Percentiles rank a stretch among this genome's conserved stretches.
Conservation (phyloP, 2,113 vertebrate species). For the Poecile atricapillus region DNA sequence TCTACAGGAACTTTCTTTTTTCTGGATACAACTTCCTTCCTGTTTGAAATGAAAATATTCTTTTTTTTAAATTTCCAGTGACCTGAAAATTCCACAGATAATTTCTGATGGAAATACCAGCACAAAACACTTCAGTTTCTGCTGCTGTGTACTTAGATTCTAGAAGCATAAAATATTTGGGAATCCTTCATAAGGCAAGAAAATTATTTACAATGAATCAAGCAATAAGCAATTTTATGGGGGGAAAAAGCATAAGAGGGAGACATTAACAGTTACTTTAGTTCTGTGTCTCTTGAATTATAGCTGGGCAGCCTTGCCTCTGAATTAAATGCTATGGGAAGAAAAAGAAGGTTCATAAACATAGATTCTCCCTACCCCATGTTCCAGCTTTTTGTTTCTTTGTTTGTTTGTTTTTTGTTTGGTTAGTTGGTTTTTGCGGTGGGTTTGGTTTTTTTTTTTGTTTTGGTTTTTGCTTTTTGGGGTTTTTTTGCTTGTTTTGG, state of each 20-base stretch:
- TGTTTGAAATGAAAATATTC: background rate
- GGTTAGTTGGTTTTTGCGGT: background rate
- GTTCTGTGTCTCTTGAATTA: background rate
- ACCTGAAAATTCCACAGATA: background rate
- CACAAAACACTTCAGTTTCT: background rate
- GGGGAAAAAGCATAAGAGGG: fast-evolving
- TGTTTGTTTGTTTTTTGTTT: background rate
- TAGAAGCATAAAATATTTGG: background rate
- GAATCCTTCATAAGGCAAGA: background rate
- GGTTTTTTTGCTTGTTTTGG: background rate
- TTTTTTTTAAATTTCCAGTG: background rate
- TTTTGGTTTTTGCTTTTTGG: background rate
- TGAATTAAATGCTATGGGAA: background rate
- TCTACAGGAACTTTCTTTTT: background rate
- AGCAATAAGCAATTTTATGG: background rate
- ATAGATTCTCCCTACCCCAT: background rate
- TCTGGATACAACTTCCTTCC: background rate
- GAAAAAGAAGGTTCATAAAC: background rate
- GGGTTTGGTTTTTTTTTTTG: background rate
- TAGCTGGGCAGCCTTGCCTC: background rate
- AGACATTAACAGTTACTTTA: background rate
- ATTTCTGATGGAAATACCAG: background rate
- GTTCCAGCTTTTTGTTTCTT: background rate
- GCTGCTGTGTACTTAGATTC: background rate
- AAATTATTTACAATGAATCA: background rate